Percentiles rank a stretch among this genome's conserved stretches.
phyloP scores from a whole-genome alignment of 2,113 vertebrate species.

The Thermophis baileyi region DNA sequence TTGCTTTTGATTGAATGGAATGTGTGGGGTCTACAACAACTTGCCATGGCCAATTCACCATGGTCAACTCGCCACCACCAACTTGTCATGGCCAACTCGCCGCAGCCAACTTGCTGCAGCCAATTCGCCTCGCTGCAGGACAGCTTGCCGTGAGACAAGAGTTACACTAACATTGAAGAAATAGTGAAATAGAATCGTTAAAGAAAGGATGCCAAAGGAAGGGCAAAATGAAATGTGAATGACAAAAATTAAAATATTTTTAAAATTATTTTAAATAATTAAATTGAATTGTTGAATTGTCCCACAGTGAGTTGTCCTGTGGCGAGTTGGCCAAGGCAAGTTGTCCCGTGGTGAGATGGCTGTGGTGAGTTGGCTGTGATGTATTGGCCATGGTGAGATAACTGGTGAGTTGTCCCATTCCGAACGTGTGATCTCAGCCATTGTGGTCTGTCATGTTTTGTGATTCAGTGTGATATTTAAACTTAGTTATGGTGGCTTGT shows the following conservation, averaged over 20 bases:
- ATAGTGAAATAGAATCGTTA: not conserved
- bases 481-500: not conserved
- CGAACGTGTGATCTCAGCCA: not conserved
- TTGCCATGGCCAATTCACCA: not conserved
- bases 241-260: not conserved
- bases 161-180: not conserved
- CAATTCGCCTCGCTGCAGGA: not conserved
- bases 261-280: not conserved
- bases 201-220: not conserved
- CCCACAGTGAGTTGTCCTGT: not conserved
- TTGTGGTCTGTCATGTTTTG: not conserved
- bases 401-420: not conserved
- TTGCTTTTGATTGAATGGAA: not conserved
- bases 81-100: not conserved
- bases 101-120: not conserved
- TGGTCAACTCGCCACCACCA: not conserved
- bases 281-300: not conserved
- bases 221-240: not conserved
- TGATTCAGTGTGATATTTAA: not conserved
- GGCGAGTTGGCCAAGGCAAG: not conserved
- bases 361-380: not conserved
- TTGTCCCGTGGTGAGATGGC: not conserved
- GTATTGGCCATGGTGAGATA: not conserved
- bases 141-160: not conserved
- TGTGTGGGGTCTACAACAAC: not conserved